These are phyloP conservation scores for Theropithecus gelada DNA, from an alignment of 2,113 vertebrate species.

Conservation along the genomic window DNA sequence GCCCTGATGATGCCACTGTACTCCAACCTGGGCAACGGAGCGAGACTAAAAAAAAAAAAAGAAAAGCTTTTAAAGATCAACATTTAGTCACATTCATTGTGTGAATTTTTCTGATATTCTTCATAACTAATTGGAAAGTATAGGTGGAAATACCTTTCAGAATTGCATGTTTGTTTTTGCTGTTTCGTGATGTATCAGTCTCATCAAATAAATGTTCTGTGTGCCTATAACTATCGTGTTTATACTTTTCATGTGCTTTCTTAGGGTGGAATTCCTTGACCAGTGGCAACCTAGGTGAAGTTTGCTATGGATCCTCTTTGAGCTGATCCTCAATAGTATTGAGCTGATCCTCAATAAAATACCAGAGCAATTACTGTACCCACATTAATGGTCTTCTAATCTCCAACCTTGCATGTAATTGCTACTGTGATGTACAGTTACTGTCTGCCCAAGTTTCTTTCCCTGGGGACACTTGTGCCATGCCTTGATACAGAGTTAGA, in stretches of 20 bases:
- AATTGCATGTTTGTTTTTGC: conserved; percentile 63
- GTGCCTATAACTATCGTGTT: conserved; percentile 49
- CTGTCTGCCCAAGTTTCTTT: conserved; percentile 77
- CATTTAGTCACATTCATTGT: conserved; percentile 29
- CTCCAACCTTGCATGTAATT: conserved; percentile 84
- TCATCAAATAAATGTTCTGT: neutral
- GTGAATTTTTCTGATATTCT: conserved; percentile 51
- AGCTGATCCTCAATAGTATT: conserved; percentile 54
- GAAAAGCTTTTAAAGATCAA: neutral
- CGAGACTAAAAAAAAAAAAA: too few relatives aligned
- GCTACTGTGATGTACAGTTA: conserved; percentile 85
- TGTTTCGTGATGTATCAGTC: conserved; percentile 72
- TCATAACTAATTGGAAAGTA: neutral
- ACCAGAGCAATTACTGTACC: conserved; percentile 77
- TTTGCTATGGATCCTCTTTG: conserved; percentile 46
- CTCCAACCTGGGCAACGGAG: too few relatives aligned
- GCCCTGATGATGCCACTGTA: too few relatives aligned
- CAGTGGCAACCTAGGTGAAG: conserved; percentile 67
- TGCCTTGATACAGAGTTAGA: conserved; percentile 23
- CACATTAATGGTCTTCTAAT: conserved; percentile 80
- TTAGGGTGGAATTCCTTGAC: conserved; percentile 41
- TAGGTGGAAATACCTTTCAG: conserved; percentile 72
- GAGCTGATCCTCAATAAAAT: conserved; percentile 69
- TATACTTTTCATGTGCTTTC: neutral
- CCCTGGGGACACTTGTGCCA: neutral